phyloP scores from a whole-genome alignment of 2,113 vertebrate species.

The Cebidichthys violaceus region DNA sequence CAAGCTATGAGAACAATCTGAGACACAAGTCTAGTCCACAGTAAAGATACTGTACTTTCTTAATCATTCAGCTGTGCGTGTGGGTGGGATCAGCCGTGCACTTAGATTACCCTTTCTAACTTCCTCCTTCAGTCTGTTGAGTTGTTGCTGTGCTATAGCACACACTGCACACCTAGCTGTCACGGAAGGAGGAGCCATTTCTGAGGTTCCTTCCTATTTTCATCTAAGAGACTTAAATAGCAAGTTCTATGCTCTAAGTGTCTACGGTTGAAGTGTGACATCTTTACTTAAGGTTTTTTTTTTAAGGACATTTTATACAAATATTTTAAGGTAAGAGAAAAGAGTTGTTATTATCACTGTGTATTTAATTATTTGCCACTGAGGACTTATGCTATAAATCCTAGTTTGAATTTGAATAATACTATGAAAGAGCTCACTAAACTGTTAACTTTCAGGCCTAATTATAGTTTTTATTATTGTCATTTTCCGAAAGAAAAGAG shows the following conservation, averaged over 20 bases:
- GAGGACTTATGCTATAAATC: not conserved
- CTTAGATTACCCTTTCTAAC: not conserved
- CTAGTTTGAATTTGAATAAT: not conserved
- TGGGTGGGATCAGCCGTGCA: not conserved
- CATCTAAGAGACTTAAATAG: not conserved
- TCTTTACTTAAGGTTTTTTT: rapidly evolving
- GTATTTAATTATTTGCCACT: not conserved
- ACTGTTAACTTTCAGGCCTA: not conserved
- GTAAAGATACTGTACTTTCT: not conserved
- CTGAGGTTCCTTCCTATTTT: not conserved
- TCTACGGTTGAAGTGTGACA: not conserved
- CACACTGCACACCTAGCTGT: not conserved
- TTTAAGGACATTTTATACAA: rapidly evolving
- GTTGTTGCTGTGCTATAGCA: not conserved
- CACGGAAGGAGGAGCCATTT: not conserved
- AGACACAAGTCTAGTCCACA: not conserved
- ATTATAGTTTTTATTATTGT: not conserved
- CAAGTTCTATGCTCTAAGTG: not conserved
- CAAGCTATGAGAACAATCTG: not conserved
- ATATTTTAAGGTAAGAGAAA: conserved; percentile 31
- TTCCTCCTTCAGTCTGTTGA: conserved; percentile 39
- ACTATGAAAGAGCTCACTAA: not conserved
- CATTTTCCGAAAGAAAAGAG: not conserved
- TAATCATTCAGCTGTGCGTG: not conserved
- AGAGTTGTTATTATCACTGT: not conserved